Evolutionary conservation across 1,140 invertebrate species (phyloP).

Genomic region (Drosophila punjabiensis): DNA sequence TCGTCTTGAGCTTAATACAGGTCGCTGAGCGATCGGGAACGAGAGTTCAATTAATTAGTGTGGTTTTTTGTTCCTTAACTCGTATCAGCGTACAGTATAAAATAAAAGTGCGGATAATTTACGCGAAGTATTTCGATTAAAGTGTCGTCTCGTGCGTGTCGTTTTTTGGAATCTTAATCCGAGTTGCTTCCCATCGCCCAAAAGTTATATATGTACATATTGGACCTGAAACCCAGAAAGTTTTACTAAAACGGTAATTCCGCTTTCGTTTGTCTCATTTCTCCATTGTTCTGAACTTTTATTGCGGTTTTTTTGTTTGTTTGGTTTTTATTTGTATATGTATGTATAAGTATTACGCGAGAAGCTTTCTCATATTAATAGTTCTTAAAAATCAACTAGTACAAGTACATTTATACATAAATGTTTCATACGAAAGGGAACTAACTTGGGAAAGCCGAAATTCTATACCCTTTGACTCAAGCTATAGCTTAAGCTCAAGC

Average conservation of each 20-base stretch:
- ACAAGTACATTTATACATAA: background rate
- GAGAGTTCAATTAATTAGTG: constrained; percentile 22
- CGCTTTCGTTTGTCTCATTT: constrained; percentile 17
- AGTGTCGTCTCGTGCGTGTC: constrained; percentile 25
- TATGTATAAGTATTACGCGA: background rate
- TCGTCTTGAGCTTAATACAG: constrained; percentile 17
- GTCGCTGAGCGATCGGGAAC: constrained; percentile 1
- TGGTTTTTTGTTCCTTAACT: constrained; percentile 8
- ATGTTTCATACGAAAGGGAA: background rate
- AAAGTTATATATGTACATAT: constrained; percentile 16
- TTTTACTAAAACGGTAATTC: constrained; percentile 28
- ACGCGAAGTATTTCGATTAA: constrained; percentile 28
- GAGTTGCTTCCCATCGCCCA: background rate
- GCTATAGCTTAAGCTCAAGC: background rate
- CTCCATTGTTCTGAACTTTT: constrained; percentile 4
- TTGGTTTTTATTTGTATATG: background rate
- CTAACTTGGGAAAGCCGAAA: background rate
- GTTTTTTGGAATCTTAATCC: constrained; percentile 7
- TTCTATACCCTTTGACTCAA: background rate
- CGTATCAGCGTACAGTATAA: constrained; percentile 27
- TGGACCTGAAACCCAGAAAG: constrained; percentile 25
- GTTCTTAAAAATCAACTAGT: background rate
- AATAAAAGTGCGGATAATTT: constrained; percentile 34
- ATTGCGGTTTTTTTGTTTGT: constrained; percentile 33
- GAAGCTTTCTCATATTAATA: background rate